Percentiles rank a stretch among this genome's conserved stretches.
Conservation (phyloP, 2,888 invertebrate genomes). For the Melanostoma scalare region DNA sequence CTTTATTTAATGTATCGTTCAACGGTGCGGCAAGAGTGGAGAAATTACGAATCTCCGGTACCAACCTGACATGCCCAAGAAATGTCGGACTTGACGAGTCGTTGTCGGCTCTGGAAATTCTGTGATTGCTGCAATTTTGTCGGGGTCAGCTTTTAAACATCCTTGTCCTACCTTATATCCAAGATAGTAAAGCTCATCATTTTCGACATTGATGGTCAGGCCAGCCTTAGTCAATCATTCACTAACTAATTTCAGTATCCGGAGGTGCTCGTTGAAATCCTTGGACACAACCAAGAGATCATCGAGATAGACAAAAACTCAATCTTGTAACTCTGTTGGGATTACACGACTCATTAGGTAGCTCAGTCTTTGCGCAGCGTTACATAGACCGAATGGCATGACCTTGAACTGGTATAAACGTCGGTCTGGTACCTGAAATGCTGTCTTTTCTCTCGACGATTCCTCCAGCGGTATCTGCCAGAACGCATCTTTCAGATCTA, state of each 20-base stretch:
- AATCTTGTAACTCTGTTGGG: conserved; percentile 46
- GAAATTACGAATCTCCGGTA: too few relatives aligned
- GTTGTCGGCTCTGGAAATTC: conserved; percentile 38
- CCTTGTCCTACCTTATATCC: too few relatives aligned
- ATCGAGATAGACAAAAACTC: conserved; percentile 62
- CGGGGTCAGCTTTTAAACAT: too few relatives aligned
- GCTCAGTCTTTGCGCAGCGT: conserved; percentile 54
- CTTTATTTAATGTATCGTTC: not conserved
- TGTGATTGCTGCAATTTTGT: not conserved
- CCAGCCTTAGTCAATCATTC: conserved; percentile 18
- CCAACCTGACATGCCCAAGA: conserved; percentile 66
- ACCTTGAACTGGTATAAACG: too few relatives aligned
- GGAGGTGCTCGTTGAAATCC: too few relatives aligned
- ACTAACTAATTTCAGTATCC: conserved; percentile 7
- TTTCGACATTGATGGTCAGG: conserved; percentile 40
- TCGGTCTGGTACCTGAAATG: too few relatives aligned
- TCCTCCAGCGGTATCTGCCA: too few relatives aligned
- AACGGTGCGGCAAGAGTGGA: too few relatives aligned
- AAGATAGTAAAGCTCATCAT: too few relatives aligned
- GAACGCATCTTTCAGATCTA: too few relatives aligned
- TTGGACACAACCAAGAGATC: conserved; percentile 45
- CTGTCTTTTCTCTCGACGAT: too few relatives aligned
- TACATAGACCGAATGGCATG: too few relatives aligned
- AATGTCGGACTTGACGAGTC: conserved; percentile 48
- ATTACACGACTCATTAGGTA: conserved; percentile 50